Conservation (phyloP, 2,888 invertebrate genomes). For the Epinotia nisella region DNA sequence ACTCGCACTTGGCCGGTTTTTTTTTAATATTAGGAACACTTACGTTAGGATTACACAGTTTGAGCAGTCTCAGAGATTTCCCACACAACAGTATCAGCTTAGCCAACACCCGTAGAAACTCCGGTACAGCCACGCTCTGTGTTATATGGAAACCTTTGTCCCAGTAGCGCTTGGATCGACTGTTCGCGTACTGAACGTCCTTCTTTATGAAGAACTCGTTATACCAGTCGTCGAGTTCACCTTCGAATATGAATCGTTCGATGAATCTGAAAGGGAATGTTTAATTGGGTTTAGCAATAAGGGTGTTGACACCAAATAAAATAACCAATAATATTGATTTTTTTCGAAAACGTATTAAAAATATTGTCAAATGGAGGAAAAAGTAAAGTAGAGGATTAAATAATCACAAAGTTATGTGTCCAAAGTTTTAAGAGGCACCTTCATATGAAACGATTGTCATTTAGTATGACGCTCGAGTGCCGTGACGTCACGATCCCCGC, state of each 20-base stretch:
- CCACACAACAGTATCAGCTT: conserved; percentile 89
- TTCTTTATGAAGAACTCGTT: conserved; percentile 94
- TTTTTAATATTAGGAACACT: conserved; percentile 52
- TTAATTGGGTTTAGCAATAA: too few relatives aligned
- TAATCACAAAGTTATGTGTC: too few relatives aligned
- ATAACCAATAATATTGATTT: too few relatives aligned
- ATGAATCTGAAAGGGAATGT: conserved; percentile 83
- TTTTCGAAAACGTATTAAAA: too few relatives aligned
- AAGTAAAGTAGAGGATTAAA: too few relatives aligned
- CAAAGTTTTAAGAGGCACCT: too few relatives aligned
- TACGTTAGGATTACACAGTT: conserved; percentile 88
- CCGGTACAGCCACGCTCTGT: conserved; percentile 85
- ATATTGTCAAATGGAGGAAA: too few relatives aligned
- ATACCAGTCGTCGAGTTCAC: conserved; percentile 90
- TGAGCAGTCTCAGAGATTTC: conserved; percentile 89
- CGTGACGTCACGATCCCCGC: too few relatives aligned
- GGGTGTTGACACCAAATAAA: too few relatives aligned
- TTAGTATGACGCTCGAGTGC: too few relatives aligned
- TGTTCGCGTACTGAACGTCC: conserved; percentile 86
- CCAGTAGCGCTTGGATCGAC: conserved; percentile 87
- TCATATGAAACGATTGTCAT: too few relatives aligned
- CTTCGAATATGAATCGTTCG: conserved; percentile 94
- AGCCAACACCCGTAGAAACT: conserved; percentile 87
- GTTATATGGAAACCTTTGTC: conserved; percentile 86
- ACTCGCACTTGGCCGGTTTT: too few relatives aligned